These are phyloP conservation scores for Chrysotoxum bicinctum DNA, from an alignment of 2,888 invertebrate genomes.

Conservation along the genomic window DNA sequence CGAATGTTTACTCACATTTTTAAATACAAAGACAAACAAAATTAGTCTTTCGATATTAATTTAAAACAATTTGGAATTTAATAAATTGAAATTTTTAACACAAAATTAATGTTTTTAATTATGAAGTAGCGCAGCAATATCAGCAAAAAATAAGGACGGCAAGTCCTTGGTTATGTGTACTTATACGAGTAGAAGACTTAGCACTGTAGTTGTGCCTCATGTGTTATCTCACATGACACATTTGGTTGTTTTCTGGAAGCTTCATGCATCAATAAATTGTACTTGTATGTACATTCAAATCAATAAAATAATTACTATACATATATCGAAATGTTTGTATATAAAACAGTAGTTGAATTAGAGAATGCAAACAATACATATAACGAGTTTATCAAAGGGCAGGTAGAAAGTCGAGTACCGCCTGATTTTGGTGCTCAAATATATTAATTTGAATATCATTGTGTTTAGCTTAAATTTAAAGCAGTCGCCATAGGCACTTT, in stretches of 20 bases:
- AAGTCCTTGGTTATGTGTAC: not conserved
- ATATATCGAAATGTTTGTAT: not conserved
- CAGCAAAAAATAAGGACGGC: not conserved
- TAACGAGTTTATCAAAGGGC: conserved; percentile 26
- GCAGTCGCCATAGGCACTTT: not conserved
- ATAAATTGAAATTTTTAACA: too few species aligned
- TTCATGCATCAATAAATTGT: conserved; percentile 7
- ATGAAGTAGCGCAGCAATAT: too few species aligned
- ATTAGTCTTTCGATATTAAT: too few species aligned
- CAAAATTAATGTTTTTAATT: too few species aligned
- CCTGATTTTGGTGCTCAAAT: not conserved
- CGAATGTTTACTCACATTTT: too few species aligned
- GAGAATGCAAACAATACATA: conserved; percentile 10
- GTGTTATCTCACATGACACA: not conserved
- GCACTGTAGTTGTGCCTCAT: not conserved
- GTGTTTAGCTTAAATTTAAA: conserved; percentile 44
- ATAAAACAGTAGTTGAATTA: conserved; percentile 4
- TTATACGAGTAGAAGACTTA: not conserved
- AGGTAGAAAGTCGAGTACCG: conserved; percentile 5
- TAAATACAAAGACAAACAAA: too few species aligned
- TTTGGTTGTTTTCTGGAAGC: not conserved
- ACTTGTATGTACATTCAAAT: not conserved
- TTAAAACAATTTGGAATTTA: too few species aligned
- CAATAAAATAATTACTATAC: not conserved
- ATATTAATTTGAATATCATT: conserved; percentile 47